Evolutionary conservation across 1,140 invertebrate species (phyloP).

Genomic region (Tyrophagus putrescentiae): DNA sequence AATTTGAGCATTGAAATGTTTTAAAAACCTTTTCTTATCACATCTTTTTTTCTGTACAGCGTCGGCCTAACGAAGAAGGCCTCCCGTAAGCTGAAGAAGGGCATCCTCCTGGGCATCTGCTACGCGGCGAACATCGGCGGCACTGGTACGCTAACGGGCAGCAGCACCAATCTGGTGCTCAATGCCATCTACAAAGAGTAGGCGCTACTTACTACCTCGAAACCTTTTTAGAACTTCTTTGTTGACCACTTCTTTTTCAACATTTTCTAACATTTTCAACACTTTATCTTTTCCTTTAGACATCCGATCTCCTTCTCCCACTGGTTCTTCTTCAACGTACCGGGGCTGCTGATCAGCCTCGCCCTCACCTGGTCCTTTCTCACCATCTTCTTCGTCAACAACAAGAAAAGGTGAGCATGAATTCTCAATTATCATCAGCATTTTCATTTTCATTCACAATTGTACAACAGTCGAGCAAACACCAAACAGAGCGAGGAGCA

Average conservation of each 20-base stretch:
- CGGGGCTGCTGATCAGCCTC: conserved; percentile 54
- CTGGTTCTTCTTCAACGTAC: conserved; percentile 52
- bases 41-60: not conserved
- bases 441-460: conserved; percentile 12
- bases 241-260: not conserved
- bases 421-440: not conserved
- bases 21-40: too few relatives aligned
- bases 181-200: conserved; percentile 55
- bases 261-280: conserved; percentile 5
- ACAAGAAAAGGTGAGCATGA: conserved; percentile 27
- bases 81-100: not conserved
- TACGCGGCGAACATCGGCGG: conserved; percentile 68
- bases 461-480: conserved; percentile 3
- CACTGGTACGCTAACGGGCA: conserved; percentile 68
- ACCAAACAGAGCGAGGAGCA: conserved; percentile 20
- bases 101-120: conserved; percentile 50
- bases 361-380: conserved; percentile 50
- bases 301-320: conserved; percentile 49
- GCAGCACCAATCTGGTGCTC: conserved; percentile 70
- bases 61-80: conserved; percentile 4
- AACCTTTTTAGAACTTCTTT: not conserved
- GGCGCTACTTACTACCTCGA: too few relatives aligned
- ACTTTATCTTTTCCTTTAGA: conserved; percentile 21
- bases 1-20: conserved; percentile 1
- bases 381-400: conserved; percentile 53